These are phyloP conservation scores for Amazona guildingii DNA, from an alignment of 2,113 vertebrate genomes.

Conservation along the genomic window DNA sequence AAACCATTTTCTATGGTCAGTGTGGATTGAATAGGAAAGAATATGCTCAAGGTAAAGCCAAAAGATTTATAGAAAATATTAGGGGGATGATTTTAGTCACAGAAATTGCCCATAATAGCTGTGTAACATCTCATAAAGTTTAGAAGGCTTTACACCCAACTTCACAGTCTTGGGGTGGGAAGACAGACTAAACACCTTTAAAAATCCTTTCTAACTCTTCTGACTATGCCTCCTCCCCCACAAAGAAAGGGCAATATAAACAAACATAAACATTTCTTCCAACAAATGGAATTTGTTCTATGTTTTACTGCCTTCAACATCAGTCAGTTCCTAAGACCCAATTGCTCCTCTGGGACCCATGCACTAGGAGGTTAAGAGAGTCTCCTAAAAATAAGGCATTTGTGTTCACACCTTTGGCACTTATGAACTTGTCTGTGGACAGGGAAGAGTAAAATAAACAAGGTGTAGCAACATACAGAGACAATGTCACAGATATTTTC, in stretches of 20 bases:
- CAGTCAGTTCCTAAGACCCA: neutral
- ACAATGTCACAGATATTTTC: neutral
- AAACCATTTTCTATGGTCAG: accelerated
- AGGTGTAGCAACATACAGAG: neutral
- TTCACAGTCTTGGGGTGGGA: neutral
- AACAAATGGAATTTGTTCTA: neutral
- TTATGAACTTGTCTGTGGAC: neutral
- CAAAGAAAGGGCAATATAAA: neutral
- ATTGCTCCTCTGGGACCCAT: neutral
- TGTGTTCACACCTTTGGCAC: neutral
- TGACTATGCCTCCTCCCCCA: neutral
- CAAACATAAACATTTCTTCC: neutral
- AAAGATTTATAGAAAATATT: neutral
- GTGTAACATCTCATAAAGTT: neutral
- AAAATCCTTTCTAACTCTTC: neutral
- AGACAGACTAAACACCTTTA: neutral
- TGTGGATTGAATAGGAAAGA: neutral
- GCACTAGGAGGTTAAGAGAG: neutral
- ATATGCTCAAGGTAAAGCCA: neutral
- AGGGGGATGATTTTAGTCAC: neutral
- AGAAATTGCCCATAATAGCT: neutral
- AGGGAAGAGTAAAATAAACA: neutral
- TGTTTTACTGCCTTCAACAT: neutral
- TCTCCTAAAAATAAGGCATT: neutral
- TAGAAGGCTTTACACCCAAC: neutral